Percentiles rank a stretch among this genome's conserved stretches.
Evolutionary conservation across 1,140 invertebrate genomes (phyloP).

Genomic region (Trichomalopsis sarcophagae): DNA sequence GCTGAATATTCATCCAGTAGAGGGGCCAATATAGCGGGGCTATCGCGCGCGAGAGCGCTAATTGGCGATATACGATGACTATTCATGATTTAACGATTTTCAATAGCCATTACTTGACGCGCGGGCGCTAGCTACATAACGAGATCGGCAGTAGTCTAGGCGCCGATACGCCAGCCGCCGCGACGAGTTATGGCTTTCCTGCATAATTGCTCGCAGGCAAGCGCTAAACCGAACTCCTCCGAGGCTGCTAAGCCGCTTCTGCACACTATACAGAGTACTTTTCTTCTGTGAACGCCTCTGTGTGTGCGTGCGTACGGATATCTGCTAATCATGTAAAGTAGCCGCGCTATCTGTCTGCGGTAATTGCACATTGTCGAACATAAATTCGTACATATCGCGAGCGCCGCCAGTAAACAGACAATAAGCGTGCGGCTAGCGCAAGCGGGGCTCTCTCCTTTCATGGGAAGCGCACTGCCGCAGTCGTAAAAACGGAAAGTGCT

Average conservation of each 20-base stretch:
- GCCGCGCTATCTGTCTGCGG: constrained; percentile 58
- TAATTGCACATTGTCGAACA: constrained; percentile 66
- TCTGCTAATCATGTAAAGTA: constrained; percentile 65
- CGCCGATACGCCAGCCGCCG: constrained; percentile 53
- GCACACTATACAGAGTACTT: background rate
- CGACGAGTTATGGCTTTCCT: constrained; percentile 64
- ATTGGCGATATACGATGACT: constrained; percentile 71
- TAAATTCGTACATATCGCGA: constrained; percentile 61
- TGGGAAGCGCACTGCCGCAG: constrained; percentile 19
- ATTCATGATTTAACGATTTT: constrained; percentile 73
- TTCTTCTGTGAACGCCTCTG: background rate
- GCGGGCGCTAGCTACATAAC: constrained; percentile 56
- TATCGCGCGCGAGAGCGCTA: constrained; percentile 57
- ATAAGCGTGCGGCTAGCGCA: constrained; percentile 38
- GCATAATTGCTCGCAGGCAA: constrained; percentile 63
- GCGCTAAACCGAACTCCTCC: constrained; percentile 58
- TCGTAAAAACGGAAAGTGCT: constrained; percentile 48
- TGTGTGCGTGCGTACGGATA: constrained; percentile 45
- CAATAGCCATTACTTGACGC: constrained; percentile 68
- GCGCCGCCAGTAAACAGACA: constrained; percentile 56
- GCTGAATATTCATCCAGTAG: constrained; percentile 46
- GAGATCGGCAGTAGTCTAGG: constrained; percentile 49
- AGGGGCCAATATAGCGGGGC: constrained; percentile 5
- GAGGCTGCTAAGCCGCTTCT: background rate
- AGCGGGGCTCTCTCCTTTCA: constrained; percentile 25